Evolutionary conservation across 2,113 vertebrate genomes (phyloP), one percentile per base, ranked within the genome.

Genomic region (Butastur rufipennis): DNA sequence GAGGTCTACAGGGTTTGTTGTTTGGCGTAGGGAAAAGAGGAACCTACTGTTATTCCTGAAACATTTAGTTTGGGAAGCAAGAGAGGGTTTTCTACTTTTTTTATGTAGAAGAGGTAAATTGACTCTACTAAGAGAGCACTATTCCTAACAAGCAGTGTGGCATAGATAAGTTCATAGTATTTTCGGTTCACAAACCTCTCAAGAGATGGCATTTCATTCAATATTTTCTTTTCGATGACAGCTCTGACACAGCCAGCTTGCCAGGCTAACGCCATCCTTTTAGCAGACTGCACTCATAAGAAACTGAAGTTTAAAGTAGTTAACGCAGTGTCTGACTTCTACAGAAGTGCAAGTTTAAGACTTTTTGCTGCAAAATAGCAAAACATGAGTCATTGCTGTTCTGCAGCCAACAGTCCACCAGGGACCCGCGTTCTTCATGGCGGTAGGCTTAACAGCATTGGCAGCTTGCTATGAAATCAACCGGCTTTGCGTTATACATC

Each of bases 301-400:
- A 56, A 70, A 45, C 16, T 50, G 62, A 62, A 77, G 61, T 50
- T 71, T 61, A 29, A 65, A 84, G 80, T 43, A 34, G 10, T 27
- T 47, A 81, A 50, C 1, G 0, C 48, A 48, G 53, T 29, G 42
- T 63, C 72, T 88, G 86, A 67, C 59, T 94, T 63, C 16, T 29
- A 40, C 59, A 89, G 81, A 40, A 43, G 43, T 4, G 2, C 56
- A 65, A 79, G 68, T 63, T 84, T 75, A 74, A 87, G 81, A 25
- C 53, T 91, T 95, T 72, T 78, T 73, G 29, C 72, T 85, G 84
- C 7, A 52, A 81, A 95, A 95, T 20, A 95, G 89, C 94, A 89
- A 82, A 88, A 22, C 26, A 55, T 97, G 96, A 97, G 74, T 97
- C 95, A 96, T 8, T 82, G 89, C 58, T 93, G 84, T 80, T 93